phyloP scores from a whole-genome alignment of 2,113 vertebrate genomes.

The Jacana jacana region DNA sequence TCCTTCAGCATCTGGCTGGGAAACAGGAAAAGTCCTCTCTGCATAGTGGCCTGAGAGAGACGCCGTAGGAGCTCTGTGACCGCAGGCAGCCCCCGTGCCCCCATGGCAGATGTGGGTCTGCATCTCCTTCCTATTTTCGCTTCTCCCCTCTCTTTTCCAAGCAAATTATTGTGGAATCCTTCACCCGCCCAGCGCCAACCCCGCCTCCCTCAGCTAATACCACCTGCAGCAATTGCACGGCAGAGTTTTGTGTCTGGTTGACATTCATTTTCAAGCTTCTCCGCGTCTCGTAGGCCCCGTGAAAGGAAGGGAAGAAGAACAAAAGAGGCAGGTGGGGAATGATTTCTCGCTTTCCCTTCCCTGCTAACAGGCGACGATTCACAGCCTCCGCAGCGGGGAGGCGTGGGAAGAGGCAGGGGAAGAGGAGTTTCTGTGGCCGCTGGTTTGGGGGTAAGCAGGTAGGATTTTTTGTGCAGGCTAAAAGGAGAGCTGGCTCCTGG shows the following conservation, averaged over 20 bases:
- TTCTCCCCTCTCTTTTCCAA: not conserved
- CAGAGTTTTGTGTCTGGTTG: not conserved
- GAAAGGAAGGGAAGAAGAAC: not conserved
- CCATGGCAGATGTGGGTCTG: not conserved
- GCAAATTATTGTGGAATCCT: not conserved
- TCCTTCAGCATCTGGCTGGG: not conserved
- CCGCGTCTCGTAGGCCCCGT: not conserved
- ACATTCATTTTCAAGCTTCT: not conserved
- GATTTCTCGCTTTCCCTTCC: not conserved
- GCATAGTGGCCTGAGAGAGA: not conserved
- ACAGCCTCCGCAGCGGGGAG: not conserved
- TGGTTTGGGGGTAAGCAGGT: not conserved
- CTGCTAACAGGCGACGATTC: not conserved
- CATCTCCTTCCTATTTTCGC: not conserved
- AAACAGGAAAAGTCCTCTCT: not conserved
- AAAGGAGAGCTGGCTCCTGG: not conserved
- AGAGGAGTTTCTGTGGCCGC: not conserved
- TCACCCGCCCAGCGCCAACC: not conserved
- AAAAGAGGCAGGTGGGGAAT: not conserved
- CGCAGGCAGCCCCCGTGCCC: not conserved
- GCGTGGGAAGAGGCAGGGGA: not conserved
- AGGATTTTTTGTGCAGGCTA: not conserved
- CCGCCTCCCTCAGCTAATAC: not conserved
- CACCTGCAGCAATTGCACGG: not conserved
- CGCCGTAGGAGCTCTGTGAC: not conserved